Evolutionary conservation across 2,113 vertebrate species (phyloP).

Genomic region (Ellobius talpinus): DNA sequence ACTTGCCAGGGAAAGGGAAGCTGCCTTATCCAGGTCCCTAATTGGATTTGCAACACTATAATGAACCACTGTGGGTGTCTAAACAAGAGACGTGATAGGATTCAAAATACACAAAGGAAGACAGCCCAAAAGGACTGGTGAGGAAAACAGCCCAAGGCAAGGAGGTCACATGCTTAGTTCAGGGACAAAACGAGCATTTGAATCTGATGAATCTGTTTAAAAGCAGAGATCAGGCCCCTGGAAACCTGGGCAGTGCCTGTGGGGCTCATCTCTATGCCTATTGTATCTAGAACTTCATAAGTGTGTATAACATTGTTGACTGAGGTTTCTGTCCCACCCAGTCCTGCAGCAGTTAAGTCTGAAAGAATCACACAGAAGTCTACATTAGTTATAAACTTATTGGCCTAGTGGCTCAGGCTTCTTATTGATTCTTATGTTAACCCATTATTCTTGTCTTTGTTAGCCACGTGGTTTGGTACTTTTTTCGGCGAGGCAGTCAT

Average conservation of each 20-base stretch:
- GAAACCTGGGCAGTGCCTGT: background rate
- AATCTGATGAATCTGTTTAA: background rate
- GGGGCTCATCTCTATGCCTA: rapidly evolving
- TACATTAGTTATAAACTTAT: too few species aligned
- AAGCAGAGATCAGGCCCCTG: background rate
- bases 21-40: background rate
- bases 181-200: background rate
- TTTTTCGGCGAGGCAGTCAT: too few species aligned
- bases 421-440: too few species aligned
- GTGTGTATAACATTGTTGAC: background rate
- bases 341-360: too few species aligned
- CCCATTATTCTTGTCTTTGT: too few species aligned
- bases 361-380: too few species aligned
- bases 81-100: slow-evolving; percentile 46
- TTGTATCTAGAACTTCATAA: background rate
- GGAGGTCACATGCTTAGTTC: background rate
- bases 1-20: background rate
- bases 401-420: too few species aligned
- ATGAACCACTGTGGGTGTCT: slow-evolving; percentile 52
- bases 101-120: slow-evolving; percentile 57
- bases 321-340: too few species aligned
- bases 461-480: too few species aligned
- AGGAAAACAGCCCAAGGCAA: slow-evolving; percentile 18
- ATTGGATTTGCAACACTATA: slow-evolving; percentile 71
- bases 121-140: background rate